Percentiles rank a stretch among this genome's conserved stretches.
Conservation (phyloP, 1,140 invertebrate species). For the Ladona fulva region DNA sequence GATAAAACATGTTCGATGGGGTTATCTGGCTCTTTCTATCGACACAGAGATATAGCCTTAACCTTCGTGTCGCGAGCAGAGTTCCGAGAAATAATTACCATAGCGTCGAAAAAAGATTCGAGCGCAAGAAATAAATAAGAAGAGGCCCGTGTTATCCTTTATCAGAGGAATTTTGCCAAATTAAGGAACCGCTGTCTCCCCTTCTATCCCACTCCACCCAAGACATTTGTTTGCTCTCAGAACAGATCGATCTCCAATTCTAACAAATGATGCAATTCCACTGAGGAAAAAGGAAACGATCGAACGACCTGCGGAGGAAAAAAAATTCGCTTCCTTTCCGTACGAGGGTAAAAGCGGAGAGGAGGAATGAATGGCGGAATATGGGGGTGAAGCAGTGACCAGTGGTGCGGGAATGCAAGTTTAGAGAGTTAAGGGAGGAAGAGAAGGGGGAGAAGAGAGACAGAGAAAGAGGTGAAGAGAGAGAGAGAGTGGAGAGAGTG, state of each 20-base stretch:
- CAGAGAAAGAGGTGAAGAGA: background rate
- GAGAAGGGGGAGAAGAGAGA: background rate
- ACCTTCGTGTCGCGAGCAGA: no score
- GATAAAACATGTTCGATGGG: no score
- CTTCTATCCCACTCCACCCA: background rate
- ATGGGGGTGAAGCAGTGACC: no score
- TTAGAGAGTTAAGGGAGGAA: background rate
- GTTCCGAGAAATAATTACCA: no score
- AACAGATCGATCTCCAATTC: background rate
- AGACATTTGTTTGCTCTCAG: background rate
- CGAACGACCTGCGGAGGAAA: background rate
- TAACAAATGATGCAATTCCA: conserved; percentile 7
- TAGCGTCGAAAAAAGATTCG: no score
- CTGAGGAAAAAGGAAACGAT: background rate
- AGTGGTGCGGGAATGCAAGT: no score
- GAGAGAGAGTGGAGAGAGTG: background rate
- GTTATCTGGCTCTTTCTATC: no score
- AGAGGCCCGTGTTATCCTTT: background rate
- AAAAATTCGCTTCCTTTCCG: background rate
- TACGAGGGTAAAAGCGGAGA: background rate
- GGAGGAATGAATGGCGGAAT: background rate
- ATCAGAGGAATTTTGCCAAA: conserved; percentile 1
- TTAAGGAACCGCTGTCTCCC: background rate
- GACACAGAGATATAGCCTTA: no score
- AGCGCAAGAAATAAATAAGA: no score